Percentiles rank a stretch among this genome's conserved stretches.
These are phyloP conservation scores for Myoxocephalus aenaeus DNA, from an alignment of 2,797 vertebrate species.

Conservation along the genomic window DNA sequence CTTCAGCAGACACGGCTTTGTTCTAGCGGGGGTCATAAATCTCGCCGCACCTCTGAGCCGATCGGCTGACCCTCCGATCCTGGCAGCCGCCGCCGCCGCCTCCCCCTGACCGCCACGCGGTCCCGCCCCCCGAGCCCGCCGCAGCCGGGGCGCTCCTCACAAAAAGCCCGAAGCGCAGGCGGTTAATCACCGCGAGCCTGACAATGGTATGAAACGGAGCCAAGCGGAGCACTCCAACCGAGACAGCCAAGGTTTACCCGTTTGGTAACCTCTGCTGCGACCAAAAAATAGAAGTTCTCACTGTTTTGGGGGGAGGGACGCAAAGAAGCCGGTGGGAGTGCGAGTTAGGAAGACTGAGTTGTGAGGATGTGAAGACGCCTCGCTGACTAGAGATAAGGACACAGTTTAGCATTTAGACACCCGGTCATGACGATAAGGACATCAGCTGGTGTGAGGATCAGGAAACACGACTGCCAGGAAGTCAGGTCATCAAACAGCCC, in stretches of 20 bases:
- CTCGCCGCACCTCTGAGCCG: conserved; percentile 72
- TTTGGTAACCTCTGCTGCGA: conserved; percentile 33
- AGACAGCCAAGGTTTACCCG: conserved; percentile 55
- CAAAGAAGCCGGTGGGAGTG: not conserved
- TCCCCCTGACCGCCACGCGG: not conserved
- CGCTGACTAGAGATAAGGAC: not conserved
- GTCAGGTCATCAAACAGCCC: conserved; percentile 24
- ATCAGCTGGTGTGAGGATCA: conserved; percentile 17
- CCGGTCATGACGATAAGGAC: conserved; percentile 5
- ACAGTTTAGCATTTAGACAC: conserved; percentile 3
- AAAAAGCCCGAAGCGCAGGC: conserved; percentile 56
- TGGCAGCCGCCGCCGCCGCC: conserved; percentile 14
- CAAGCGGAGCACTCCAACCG: conserved; percentile 44
- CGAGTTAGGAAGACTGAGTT: not conserved
- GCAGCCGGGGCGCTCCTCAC: conserved; percentile 50
- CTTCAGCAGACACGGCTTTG: conserved; percentile 80
- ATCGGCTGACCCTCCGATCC: conserved; percentile 76
- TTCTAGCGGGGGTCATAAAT: conserved; percentile 83
- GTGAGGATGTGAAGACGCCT: not conserved
- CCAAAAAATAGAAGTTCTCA: conserved; percentile 44
- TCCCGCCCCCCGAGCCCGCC: conserved; percentile 37
- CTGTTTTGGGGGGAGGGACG: not conserved
- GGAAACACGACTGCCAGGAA: conserved; percentile 19
- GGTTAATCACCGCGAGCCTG: conserved; percentile 69
- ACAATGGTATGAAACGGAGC: conserved; percentile 66